These are phyloP conservation scores for Scophthalmus maximus DNA, from an alignment of 2,113 vertebrate species.

Conservation along the genomic window DNA sequence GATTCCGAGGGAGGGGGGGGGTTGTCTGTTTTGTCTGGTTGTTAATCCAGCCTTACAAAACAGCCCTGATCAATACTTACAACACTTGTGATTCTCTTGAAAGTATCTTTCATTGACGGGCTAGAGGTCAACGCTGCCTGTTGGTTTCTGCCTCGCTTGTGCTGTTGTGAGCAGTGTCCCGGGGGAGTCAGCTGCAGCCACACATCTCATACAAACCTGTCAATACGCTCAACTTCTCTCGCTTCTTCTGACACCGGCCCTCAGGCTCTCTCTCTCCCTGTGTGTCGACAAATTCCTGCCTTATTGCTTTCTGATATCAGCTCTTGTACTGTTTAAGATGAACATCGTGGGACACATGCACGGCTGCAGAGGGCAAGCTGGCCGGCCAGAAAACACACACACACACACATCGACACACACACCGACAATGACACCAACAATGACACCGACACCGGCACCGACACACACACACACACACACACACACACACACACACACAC, in stretches of 20 bases:
- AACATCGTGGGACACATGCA: slow-evolving; percentile 53
- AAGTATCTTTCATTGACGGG: slow-evolving; percentile 4
- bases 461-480: too few relatives aligned
- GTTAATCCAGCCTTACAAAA: background rate
- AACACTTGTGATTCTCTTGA: slow-evolving; percentile 3
- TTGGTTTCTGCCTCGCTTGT: slow-evolving; percentile 49
- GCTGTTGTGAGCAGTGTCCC: slow-evolving; percentile 43
- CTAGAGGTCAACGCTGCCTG: slow-evolving; percentile 27
- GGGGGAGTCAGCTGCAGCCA: slow-evolving; percentile 34
- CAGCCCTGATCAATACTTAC: background rate
- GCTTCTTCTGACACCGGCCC: slow-evolving; percentile 48
- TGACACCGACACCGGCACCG: too few relatives aligned
- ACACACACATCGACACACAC: too few relatives aligned
- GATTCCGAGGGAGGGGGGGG: too few relatives aligned
- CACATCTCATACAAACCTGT: slow-evolving; percentile 66
- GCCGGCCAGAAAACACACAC: slow-evolving; percentile 22
- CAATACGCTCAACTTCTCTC: slow-evolving; percentile 66
- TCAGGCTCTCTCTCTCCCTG: slow-evolving; percentile 32
- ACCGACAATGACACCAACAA: too few relatives aligned
- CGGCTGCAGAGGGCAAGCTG: slow-evolving; percentile 53
- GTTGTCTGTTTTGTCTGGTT: background rate
- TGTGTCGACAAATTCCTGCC: slow-evolving; percentile 52
- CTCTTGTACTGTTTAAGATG: slow-evolving; percentile 63
- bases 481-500: too few relatives aligned
- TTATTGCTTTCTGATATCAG: slow-evolving; percentile 71